Conservation (phyloP, 2,888 invertebrate species). For the Drosophila helvetica region DNA sequence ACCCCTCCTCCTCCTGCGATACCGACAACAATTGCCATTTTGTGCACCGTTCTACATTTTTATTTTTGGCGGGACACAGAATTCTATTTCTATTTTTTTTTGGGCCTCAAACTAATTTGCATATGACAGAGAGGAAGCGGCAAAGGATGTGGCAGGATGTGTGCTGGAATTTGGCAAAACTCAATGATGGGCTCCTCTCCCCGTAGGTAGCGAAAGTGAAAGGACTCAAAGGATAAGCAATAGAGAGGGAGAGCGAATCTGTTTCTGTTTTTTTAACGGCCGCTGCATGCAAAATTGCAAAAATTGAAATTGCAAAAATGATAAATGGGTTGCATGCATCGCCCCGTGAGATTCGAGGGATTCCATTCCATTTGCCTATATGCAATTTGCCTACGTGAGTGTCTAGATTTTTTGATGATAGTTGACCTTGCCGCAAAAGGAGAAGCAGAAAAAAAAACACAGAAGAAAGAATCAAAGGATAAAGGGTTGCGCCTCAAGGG, state of each 20-base stretch:
- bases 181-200: constrained; percentile 27
- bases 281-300: constrained; percentile 71
- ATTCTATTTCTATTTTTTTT: constrained; percentile 53
- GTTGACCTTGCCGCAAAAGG: constrained; percentile 62
- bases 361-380: constrained; percentile 61
- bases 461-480: constrained; percentile 31
- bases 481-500: constrained; percentile 38
- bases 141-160: constrained; percentile 39
- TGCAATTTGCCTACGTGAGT: constrained; percentile 66
- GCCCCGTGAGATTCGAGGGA: constrained; percentile 15
- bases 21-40: constrained; percentile 67
- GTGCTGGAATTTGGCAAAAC: constrained; percentile 73
- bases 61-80: constrained; percentile 69
- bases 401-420: constrained; percentile 3
- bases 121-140: constrained; percentile 61
- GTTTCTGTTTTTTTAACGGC: constrained; percentile 50
- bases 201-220: constrained; percentile 74
- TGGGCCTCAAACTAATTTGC: constrained; percentile 64
- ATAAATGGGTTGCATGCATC: constrained; percentile 67
- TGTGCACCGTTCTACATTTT: constrained; percentile 55
- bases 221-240: constrained; percentile 71
- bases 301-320: constrained; percentile 61
- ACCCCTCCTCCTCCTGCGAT: background rate
- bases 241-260: constrained; percentile 40
- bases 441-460: constrained; percentile 13